Percentiles rank a stretch among this genome's conserved stretches.
These are phyloP conservation scores for Macrosiphum euphorbiae DNA, from an alignment of 2,888 invertebrate species.

Conservation along the genomic window DNA sequence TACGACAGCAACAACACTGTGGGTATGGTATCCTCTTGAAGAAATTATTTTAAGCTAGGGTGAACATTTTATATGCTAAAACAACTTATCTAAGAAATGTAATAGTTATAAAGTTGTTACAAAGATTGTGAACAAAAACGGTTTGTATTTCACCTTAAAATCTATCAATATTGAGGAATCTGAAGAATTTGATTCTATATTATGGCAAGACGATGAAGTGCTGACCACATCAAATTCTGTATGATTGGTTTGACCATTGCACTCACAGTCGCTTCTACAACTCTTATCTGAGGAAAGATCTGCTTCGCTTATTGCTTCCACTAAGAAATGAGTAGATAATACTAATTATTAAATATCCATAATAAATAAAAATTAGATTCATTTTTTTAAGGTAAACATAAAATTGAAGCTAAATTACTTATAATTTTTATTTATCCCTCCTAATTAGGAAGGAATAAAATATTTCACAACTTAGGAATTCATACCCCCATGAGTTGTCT, in stretches of 20 bases:
- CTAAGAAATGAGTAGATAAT: conserved; percentile 17
- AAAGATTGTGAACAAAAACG: neutral
- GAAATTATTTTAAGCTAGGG: no score
- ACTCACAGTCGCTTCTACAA: neutral
- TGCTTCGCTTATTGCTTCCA: neutral
- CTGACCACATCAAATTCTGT: conserved; percentile 18
- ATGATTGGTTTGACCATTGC: neutral
- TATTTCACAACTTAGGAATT: neutral
- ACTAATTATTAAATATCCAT: neutral
- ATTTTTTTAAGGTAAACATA: neutral
- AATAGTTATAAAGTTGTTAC: neutral
- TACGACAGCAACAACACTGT: no score
- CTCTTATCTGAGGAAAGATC: neutral
- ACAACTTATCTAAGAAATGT: no score
- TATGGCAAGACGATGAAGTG: neutral
- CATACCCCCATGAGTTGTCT: no score
- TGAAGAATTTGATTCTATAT: neutral
- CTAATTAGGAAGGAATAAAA: neutral
- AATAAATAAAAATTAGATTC: neutral
- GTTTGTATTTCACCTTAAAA: conserved; percentile 4
- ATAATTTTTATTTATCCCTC: neutral
- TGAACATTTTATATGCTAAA: no score
- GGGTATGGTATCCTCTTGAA: no score
- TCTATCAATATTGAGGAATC: conserved; percentile 10
- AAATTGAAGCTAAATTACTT: neutral